Evolutionary conservation across 2,888 invertebrate genomes (phyloP).

Genomic region (Nipponacmea schrenckii): DNA sequence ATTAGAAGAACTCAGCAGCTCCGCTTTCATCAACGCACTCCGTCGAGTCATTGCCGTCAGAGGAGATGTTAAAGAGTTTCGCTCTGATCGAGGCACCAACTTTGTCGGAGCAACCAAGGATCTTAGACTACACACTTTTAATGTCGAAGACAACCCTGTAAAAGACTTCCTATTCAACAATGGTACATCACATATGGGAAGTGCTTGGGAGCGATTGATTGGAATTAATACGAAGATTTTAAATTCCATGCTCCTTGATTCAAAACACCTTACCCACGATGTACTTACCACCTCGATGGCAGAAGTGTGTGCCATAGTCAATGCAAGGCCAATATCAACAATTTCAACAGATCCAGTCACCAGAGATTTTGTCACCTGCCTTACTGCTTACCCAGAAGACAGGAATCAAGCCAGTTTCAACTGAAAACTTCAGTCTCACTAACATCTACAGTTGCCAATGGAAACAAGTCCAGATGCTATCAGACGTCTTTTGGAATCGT

Average conservation of each 20-base stretch:
- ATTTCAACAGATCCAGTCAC: conserved; percentile 28
- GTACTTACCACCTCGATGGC: conserved; percentile 34
- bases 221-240: conserved; percentile 29
- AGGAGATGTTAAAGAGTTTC: neutral
- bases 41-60: conserved; percentile 28
- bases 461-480: conserved; percentile 29
- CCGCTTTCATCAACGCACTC: conserved; percentile 37
- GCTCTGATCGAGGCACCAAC: neutral
- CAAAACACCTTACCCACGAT: conserved; percentile 18
- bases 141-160: neutral
- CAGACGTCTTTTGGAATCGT: conserved; percentile 32
- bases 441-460: conserved; percentile 29
- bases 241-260: conserved; percentile 10
- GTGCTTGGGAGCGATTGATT: conserved; percentile 32
- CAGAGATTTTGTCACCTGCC: conserved; percentile 29
- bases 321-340: conserved; percentile 26
- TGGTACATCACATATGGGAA: conserved; percentile 32
- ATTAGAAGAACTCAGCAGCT: conserved; percentile 33
- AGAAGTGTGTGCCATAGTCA: conserved; percentile 34
- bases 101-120: neutral
- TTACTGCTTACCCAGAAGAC: conserved; percentile 29
- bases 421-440: conserved; percentile 10
- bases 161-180: neutral
- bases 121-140: neutral
- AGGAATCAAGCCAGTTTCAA: neutral